Base-by-base conservation (phyloP, 2,113 vertebrate genomes). In the Uropsilus gracilis region DNA sequence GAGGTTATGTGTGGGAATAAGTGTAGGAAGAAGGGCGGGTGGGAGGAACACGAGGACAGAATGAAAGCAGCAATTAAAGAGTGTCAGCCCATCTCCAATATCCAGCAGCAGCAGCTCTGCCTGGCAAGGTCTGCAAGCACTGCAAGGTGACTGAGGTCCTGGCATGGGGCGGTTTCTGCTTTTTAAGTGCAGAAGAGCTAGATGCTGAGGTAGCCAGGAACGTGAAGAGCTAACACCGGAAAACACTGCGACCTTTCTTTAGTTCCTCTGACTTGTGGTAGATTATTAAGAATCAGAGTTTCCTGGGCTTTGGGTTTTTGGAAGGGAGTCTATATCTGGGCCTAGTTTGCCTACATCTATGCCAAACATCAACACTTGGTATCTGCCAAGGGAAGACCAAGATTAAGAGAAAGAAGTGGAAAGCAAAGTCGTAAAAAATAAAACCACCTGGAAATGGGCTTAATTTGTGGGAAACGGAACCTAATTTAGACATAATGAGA, bases 401-500 rank as follows among this genome's bases (percentile, higher is more conserved):
- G 30, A 53, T n/a, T 44, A 75, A 44, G 22, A 22, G 7, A 24
- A 9, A 66, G n/a, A 86, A 5, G 17, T 6, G 22, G 16, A 76
- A 69, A 90, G 24, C 18, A 76, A 86, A 46, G 55, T 81, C 61
- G 24, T 39, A 46, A 64, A 89, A 90, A 85, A 86, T 42, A 48
- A 83, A 90, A 82, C 13, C 16, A 46, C n/a, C 37, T 89, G n/a
- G 37, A 93, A 73, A 81, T 64, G 37, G 75, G 34, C 42, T 78
- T 80, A 48, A 75, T 55, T 89, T 92, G 82, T 59, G 84, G 57
- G 37, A 24, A 95, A 89, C 50, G 13, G 42, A 95, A 82, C 13
- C 87, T 94, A 55, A 89, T 85, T 94, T 82, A 95, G 66, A 68
- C 48, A 30, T 66, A 86, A 94, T 73, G 48, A 90, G 30, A 83